Evolutionary conservation across 1,140 invertebrate genomes (phyloP).

Genomic region (Schlechtendalia chinensis): DNA sequence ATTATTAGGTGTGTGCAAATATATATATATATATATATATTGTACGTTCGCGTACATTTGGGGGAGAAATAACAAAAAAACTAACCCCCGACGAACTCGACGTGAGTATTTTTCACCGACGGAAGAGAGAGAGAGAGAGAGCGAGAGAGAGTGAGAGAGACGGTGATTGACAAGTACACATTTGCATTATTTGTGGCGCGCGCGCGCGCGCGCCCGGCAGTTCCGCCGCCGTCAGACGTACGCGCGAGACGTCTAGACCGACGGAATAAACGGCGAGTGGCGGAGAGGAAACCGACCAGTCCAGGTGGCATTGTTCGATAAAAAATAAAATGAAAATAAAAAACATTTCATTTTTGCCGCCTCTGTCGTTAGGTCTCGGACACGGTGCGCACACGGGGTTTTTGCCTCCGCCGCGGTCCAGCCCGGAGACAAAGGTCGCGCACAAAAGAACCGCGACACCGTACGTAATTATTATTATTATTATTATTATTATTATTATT

Average conservation of each 20-base stretch:
- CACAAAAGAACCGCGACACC: conserved; percentile 34
- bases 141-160: too few relatives aligned
- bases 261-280: not conserved
- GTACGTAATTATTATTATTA: conserved; percentile 39
- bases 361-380: conserved; percentile 5
- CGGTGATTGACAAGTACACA: conserved; percentile 50
- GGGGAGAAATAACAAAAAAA: too few relatives aligned
- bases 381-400: conserved; percentile 23
- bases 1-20: not conserved
- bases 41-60: not conserved
- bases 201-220: not conserved
- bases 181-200: conserved; percentile 37
- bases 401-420: conserved; percentile 18
- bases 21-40: too few relatives aligned
- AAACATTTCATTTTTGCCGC: too few relatives aligned
- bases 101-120: not conserved
- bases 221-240: too few relatives aligned
- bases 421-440: conserved; percentile 23
- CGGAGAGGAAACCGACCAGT: conserved; percentile 42
- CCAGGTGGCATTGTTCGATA: conserved; percentile 27
- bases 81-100: too few relatives aligned
- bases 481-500: too few relatives aligned
- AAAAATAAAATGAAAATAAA: too few relatives aligned
- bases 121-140: too few relatives aligned
- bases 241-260: conserved; percentile 44